A percentile compares a stretch with the other conserved stretches of the same genome.
Evolutionary conservation across 2,113 vertebrate species (phyloP).

Genomic region (Callocephalon fimbriatum): DNA sequence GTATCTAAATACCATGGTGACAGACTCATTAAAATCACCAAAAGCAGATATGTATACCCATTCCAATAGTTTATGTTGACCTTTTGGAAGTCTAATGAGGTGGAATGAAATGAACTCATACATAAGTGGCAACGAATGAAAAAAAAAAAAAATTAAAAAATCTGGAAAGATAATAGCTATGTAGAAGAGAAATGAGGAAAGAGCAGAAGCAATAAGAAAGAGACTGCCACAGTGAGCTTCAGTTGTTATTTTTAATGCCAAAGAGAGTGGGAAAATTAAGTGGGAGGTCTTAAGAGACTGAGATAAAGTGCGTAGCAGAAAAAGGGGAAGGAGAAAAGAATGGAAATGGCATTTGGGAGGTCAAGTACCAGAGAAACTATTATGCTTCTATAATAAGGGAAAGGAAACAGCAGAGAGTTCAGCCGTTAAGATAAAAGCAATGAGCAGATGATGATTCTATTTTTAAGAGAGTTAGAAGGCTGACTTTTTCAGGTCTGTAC

Average conservation of each 20-base stretch:
- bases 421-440: not conserved
- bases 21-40: not conserved
- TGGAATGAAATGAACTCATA: not conserved
- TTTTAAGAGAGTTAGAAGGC: not conserved
- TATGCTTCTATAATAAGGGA: not conserved
- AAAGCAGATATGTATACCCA: not conserved
- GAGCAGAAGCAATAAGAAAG: not conserved
- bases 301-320: not conserved
- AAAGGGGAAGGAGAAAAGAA: constrained; percentile 13
- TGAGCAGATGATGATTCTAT: not conserved
- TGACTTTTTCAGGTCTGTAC: not conserved
- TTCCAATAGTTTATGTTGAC: not conserved
- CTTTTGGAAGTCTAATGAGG: not conserved
- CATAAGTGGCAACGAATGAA: not conserved
- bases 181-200: not conserved
- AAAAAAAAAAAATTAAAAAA: not conserved
- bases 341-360: not conserved
- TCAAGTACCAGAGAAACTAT: not conserved
- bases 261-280: not conserved
- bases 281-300: not conserved
- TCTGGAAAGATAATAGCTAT: not conserved
- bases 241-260: not conserved
- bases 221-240: not conserved
- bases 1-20: not conserved
- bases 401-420: not conserved